phyloP scores from a whole-genome alignment of 2,797 vertebrate species.

The Pseudomugil tenellus region DNA sequence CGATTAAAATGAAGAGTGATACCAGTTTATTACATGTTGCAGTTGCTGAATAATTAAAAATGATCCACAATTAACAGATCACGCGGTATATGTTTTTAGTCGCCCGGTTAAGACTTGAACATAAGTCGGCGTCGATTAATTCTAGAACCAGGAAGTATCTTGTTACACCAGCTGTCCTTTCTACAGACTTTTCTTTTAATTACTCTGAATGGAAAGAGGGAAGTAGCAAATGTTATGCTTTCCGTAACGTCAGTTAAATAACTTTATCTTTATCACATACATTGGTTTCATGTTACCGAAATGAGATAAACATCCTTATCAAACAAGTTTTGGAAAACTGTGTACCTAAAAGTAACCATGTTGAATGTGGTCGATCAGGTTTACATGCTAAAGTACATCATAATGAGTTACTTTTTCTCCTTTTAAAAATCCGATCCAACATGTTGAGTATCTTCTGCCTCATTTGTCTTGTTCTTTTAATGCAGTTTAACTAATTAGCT shows the following conservation, averaged over 20 bases:
- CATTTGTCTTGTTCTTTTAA: no score
- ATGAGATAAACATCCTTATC: not conserved
- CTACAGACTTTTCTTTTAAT: not conserved
- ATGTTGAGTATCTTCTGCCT: no score
- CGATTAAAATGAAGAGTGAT: not conserved
- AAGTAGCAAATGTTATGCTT: not conserved
- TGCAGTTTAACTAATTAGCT: no score
- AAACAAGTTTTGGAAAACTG: constrained; percentile 4
- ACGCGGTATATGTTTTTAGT: constrained; percentile 45
- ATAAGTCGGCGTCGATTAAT: constrained; percentile 17
- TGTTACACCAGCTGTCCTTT: constrained; percentile 26
- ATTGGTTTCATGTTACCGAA: not conserved
- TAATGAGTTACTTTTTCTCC: no score
- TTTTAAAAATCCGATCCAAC: no score
- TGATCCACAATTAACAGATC: not conserved
- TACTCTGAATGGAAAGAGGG: not conserved
- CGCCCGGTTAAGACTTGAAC: constrained; percentile 8
- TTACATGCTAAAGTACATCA: not conserved
- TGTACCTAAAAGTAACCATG: not conserved
- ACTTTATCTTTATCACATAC: not conserved
- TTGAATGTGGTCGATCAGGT: not conserved
- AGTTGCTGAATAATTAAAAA: not conserved
- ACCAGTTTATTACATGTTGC: accelerated
- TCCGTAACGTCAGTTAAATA: not conserved
- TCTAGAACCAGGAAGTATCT: constrained; percentile 57